Percentiles rank a stretch among this genome's conserved stretches.
Conservation (phyloP, 2,113 vertebrate genomes). For the Poeciliopsis retropinna region DNA sequence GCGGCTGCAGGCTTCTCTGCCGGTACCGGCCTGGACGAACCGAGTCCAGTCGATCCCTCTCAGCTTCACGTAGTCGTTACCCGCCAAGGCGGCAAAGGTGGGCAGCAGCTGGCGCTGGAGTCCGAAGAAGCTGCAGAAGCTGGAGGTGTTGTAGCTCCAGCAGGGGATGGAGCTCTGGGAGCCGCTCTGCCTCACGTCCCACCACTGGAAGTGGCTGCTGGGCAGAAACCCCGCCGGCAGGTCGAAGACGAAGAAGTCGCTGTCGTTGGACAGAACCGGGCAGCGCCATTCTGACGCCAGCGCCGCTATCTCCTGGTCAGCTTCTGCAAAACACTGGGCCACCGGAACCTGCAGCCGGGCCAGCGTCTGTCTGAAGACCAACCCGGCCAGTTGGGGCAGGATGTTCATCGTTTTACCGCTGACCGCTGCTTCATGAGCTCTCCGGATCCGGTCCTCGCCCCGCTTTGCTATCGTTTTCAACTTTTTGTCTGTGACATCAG, state of each 20-base stretch:
- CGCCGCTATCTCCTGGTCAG: slow-evolving; percentile 84
- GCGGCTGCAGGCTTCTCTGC: background rate
- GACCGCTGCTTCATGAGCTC: slow-evolving; percentile 68
- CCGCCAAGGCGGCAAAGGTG: slow-evolving; percentile 83
- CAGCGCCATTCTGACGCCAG: slow-evolving; percentile 87
- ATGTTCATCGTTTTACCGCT: slow-evolving; percentile 27
- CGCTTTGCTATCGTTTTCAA: slow-evolving; percentile 69
- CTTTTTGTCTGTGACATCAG: slow-evolving; percentile 81
- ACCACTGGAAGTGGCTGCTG: slow-evolving; percentile 83
- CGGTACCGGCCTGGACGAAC: slow-evolving; percentile 34
- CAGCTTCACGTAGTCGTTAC: slow-evolving; percentile 81
- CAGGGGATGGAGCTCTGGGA: slow-evolving; percentile 75
- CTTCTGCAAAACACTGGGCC: slow-evolving; percentile 85
- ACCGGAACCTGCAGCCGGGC: slow-evolving; percentile 77
- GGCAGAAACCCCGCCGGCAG: slow-evolving; percentile 83
- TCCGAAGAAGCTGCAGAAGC: slow-evolving; percentile 78
- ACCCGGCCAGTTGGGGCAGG: slow-evolving; percentile 77
- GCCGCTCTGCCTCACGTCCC: slow-evolving; percentile 1
- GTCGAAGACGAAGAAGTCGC: slow-evolving; percentile 89
- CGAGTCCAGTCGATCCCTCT: slow-evolving; percentile 34
- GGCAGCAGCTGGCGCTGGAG: slow-evolving; percentile 78
- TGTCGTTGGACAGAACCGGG: slow-evolving; percentile 86
- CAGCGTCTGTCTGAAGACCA: slow-evolving; percentile 84
- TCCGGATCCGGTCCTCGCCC: slow-evolving; percentile 66
- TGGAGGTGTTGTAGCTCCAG: slow-evolving; percentile 68